Evolutionary conservation across 2,797 vertebrate species (phyloP), one percentile per base, ranked within the genome.

Genomic region (Clamator glandarius): DNA sequence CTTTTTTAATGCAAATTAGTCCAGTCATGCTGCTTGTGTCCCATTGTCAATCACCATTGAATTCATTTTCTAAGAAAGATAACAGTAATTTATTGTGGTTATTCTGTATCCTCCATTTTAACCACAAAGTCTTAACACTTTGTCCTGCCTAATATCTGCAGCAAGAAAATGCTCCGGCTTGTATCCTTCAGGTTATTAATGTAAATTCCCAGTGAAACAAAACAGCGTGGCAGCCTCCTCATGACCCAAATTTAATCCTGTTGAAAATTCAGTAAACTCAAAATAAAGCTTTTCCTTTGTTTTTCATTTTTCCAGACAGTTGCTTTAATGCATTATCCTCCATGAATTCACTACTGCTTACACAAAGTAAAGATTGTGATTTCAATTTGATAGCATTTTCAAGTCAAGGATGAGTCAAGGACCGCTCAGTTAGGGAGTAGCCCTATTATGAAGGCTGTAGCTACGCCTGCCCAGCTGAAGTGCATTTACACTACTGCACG

Each of bases 201-300:
- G 14, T 78, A 77, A 89, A 68, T 44, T 80, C 41, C 17, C 46
- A 87, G 5, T 20, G 41, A 51, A 39, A 93, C 89, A 35, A 87
- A 92, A 48, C 29, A 62, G 28, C 68, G 21, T 7, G 28, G 51
- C 28, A 66, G 35, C 41, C 11, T 69, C 64, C 24, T 78, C 35
- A 55, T 44, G 48, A 75, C 9, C 12, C 29, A 70, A 55, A 85
- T 75, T 66, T 80, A 93, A 87, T 68, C 42, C 73, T 66, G 20
- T 41, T 80, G 51, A 81, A 94, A 94, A 91, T 64, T 85, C 41
- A 83, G 66, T 92, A 61, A 79, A 87, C 26, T 77, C 72, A 70
- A 74, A 84, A 78, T 74, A 66, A 64, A 72, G 25, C 42, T 81
- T 93, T 77, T 44, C 26, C 19, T 93, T 92, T 90, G 61, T n/a